Percentiles rank a stretch among this genome's conserved stretches.
phyloP scores from a whole-genome alignment of 2,113 vertebrate species.

The Desmodus rotundus region DNA sequence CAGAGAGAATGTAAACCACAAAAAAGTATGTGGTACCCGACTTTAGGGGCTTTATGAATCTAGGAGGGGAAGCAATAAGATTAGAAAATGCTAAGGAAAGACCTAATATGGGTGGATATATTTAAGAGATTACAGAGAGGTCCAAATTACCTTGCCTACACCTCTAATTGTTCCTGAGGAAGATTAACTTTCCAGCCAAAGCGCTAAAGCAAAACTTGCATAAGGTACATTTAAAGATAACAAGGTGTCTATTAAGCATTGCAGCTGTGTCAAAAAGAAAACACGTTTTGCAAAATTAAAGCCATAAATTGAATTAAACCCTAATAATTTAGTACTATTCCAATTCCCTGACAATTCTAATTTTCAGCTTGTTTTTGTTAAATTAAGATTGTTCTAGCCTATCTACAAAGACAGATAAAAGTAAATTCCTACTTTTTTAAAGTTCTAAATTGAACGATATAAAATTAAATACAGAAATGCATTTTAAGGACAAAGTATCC shows the following conservation, averaged over 20 bases:
- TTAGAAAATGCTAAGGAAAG: constrained; percentile 23
- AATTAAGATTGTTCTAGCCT: constrained; percentile 34
- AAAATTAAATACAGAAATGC: constrained; percentile 58
- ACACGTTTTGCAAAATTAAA: constrained; percentile 16
- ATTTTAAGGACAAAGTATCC: constrained; percentile 55
- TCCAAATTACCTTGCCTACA: neutral
- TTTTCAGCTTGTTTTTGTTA: constrained; percentile 44
- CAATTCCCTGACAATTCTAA: constrained; percentile 9
- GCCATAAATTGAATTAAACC: constrained; percentile 19
- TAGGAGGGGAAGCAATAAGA: neutral
- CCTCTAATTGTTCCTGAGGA: neutral
- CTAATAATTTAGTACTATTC: constrained; percentile 1
- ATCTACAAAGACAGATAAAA: constrained; percentile 42
- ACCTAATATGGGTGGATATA: neutral
- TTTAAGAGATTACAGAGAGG: neutral
- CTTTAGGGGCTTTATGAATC: neutral
- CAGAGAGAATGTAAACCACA: neutral
- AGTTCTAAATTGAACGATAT: constrained; percentile 33
- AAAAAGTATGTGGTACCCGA: neutral
- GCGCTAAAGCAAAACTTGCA: neutral
- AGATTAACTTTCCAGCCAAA: neutral
- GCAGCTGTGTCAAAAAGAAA: neutral
- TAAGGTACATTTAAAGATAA: neutral
- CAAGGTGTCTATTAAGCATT: neutral
- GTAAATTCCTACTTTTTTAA: constrained; percentile 35